A percentile compares a stretch with the other conserved stretches of the same genome.
Conservation (phyloP, 2,888 invertebrate genomes). For the Sinodicranocentrus sp. region DNA sequence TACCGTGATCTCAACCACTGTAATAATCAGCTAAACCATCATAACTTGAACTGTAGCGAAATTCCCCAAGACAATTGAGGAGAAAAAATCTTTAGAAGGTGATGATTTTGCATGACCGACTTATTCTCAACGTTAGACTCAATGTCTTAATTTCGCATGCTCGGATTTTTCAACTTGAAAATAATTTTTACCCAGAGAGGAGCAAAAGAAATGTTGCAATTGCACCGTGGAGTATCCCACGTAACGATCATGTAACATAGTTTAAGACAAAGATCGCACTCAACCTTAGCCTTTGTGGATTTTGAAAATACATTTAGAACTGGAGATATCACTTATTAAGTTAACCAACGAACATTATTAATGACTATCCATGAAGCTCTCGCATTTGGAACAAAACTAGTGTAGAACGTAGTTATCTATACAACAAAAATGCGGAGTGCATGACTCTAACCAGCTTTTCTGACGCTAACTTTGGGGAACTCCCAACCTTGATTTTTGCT, state of each 20-base stretch:
- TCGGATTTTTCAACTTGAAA: background rate
- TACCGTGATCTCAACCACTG: background rate
- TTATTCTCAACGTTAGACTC: background rate
- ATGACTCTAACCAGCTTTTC: background rate
- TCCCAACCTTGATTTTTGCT: slow-evolving; percentile 71
- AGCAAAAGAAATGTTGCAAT: background rate
- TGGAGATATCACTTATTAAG: too few species aligned
- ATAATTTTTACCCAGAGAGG: background rate
- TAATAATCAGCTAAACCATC: background rate
- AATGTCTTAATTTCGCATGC: too few species aligned
- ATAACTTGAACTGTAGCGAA: background rate
- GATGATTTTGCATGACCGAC: slow-evolving; percentile 17
- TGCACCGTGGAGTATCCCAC: too few species aligned
- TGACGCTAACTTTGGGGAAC: slow-evolving; percentile 69
- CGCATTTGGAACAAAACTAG: too few species aligned
- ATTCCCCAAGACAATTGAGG: slow-evolving; percentile 21
- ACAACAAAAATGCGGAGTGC: background rate
- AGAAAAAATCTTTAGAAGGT: background rate
- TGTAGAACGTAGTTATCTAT: too few species aligned
- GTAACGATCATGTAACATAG: too few species aligned
- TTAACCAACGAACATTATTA: too few species aligned
- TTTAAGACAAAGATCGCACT: too few species aligned
- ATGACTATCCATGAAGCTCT: too few species aligned
- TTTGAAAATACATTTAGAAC: too few species aligned
- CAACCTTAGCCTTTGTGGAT: too few species aligned